Evolutionary conservation across 2,888 invertebrate genomes (phyloP).

Genomic region (Eupithecia subumbrata): DNA sequence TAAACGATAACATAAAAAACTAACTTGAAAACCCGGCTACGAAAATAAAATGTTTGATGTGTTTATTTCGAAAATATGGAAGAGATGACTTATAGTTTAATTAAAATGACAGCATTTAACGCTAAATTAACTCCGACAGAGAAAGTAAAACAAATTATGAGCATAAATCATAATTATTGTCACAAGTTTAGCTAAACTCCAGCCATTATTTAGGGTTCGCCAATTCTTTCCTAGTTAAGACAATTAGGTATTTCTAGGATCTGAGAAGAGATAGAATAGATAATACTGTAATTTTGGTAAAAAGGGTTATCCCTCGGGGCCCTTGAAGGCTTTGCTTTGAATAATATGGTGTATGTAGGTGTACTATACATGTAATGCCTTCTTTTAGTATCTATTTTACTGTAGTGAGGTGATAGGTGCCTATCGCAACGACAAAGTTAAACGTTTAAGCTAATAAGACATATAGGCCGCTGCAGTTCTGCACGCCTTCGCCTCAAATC

Average conservation of each 20-base stretch:
- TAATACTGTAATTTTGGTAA: conserved; percentile 3
- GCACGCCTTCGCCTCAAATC: background rate
- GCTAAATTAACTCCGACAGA: conserved; percentile 41
- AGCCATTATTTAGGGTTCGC: conserved; percentile 51
- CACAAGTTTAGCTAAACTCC: conserved; percentile 51
- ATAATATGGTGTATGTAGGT: background rate
- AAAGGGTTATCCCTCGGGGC: background rate
- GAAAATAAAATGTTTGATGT: conserved; percentile 14
- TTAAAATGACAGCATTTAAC: conserved; percentile 31
- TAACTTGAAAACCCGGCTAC: conserved; percentile 5
- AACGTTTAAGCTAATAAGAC: background rate
- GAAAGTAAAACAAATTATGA: conserved; percentile 44
- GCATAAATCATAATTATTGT: conserved; percentile 55
- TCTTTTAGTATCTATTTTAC: background rate
- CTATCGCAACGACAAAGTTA: background rate
- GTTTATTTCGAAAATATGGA: conserved; percentile 13
- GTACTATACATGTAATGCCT: background rate
- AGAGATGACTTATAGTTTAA: conserved; percentile 23
- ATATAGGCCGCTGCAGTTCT: background rate
- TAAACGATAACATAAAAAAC: conserved; percentile 13
- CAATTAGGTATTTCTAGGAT: conserved; percentile 22
- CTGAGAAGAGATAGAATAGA: conserved; percentile 8
- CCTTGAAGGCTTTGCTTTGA: background rate
- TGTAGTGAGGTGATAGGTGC: background rate
- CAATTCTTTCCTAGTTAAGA: conserved; percentile 38